These are phyloP conservation scores for Trematocara zebra DNA, from an alignment of 2,113 vertebrate genomes.

Conservation along the genomic window DNA sequence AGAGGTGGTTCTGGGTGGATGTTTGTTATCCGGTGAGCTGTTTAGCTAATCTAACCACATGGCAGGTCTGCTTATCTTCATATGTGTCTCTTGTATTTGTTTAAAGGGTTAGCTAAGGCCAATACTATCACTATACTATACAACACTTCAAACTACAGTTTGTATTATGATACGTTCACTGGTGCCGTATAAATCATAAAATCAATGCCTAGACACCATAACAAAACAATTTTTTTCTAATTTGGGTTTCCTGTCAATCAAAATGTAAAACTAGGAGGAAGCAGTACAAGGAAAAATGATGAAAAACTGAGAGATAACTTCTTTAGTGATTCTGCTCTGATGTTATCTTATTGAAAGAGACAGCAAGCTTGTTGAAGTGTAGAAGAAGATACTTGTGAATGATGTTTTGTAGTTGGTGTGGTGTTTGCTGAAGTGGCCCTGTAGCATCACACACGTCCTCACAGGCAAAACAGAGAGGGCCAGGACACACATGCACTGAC, in stretches of 20 bases:
- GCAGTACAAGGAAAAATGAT: neutral
- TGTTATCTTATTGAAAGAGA: neutral
- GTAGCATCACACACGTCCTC: neutral
- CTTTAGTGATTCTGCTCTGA: neutral
- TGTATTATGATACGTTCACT: neutral
- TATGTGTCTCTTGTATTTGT: neutral
- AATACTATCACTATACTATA: neutral
- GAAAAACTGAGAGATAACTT: neutral
- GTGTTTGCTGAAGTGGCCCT: constrained; percentile 11
- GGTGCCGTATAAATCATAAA: neutral
- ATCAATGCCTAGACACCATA: neutral
- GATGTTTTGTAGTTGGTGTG: neutral
- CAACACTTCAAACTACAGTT: neutral
- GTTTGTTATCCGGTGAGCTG: neutral
- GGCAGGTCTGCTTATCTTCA: neutral
- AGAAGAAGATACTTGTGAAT: neutral
- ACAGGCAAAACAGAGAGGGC: neutral
- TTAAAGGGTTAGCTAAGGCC: neutral
- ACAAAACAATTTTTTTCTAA: neutral
- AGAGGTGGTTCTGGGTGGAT: neutral
- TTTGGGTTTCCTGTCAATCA: neutral
- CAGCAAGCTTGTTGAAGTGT: neutral
- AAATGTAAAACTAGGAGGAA: neutral
- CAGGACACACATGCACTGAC: neutral
- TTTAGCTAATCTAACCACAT: neutral